A percentile compares a stretch with the other conserved stretches of the same genome.
These are phyloP conservation scores for Aphelocoma coerulescens DNA, from an alignment of 2,113 vertebrate genomes.

Conservation along the genomic window DNA sequence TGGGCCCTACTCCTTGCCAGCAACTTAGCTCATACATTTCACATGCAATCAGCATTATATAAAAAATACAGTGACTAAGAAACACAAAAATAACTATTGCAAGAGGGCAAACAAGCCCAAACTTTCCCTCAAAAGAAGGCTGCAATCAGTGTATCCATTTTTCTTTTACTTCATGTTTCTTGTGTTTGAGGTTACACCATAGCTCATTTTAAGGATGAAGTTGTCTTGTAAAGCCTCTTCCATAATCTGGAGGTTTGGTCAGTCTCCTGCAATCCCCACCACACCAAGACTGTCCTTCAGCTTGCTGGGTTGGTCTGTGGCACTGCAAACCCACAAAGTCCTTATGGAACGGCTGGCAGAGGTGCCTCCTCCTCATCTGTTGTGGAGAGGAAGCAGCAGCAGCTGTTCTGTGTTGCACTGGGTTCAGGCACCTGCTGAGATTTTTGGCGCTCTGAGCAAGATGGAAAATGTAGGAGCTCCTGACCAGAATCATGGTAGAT, in stretches of 20 bases:
- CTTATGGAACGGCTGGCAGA: background rate
- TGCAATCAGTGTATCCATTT: background rate
- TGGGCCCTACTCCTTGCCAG: background rate
- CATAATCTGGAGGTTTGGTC: background rate
- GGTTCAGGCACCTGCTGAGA: background rate
- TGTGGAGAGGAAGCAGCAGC: background rate
- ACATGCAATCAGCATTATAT: background rate
- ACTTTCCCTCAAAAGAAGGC: background rate
- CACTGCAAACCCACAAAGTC: background rate
- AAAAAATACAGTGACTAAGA: background rate
- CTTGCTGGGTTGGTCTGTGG: background rate
- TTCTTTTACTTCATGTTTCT: background rate
- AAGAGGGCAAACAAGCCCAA: background rate
- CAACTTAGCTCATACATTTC: slow-evolving; percentile 11
- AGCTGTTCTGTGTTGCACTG: background rate
- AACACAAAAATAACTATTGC: background rate
- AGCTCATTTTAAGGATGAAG: background rate
- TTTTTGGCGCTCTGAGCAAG: background rate
- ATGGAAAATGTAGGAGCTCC: background rate
- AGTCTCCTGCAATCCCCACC: background rate
- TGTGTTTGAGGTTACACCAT: background rate
- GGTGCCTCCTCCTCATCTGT: background rate
- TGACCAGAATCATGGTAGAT: background rate
- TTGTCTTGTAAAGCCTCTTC: background rate
- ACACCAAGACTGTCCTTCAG: rapidly evolving